Evolutionary conservation across 2,113 vertebrate genomes (phyloP).

Genomic region (Trichomycterus rosablanca): DNA sequence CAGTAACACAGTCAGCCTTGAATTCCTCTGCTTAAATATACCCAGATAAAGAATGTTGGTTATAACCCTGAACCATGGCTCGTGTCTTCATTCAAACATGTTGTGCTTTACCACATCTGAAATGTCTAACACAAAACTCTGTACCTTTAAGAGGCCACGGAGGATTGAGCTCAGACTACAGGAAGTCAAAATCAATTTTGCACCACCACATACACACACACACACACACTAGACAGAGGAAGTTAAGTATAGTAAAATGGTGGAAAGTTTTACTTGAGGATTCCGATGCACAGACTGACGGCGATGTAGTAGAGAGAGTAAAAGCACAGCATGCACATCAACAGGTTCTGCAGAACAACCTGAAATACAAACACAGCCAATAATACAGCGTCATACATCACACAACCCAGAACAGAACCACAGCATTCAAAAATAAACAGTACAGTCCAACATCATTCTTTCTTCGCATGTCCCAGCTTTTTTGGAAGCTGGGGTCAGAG

Average conservation of each 20-base stretch:
- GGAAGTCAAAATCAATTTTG: conserved; percentile 28
- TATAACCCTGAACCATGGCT: too few relatives aligned
- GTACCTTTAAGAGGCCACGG: conserved; percentile 1
- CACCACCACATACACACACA: conserved; percentile 1
- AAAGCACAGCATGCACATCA: conserved; percentile 70
- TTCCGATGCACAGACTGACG: conserved; percentile 68
- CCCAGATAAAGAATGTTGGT: too few relatives aligned
- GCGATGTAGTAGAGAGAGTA: conserved; percentile 71
- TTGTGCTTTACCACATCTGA: too few relatives aligned
- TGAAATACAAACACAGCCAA: conserved; percentile 38
- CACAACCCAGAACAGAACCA: too few relatives aligned
- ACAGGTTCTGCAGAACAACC: conserved; percentile 69
- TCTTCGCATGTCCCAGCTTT: too few relatives aligned
- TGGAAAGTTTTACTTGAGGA: conserved; percentile 61
- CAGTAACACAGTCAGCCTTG: too few relatives aligned
- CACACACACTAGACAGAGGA: conserved; percentile 13
- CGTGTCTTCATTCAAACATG: too few relatives aligned
- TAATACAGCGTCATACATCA: conserved; percentile 1
- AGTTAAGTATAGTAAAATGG: conserved; percentile 4
- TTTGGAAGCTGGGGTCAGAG: too few relatives aligned
- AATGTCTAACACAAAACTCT: background rate
- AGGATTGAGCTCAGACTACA: conserved; percentile 19
- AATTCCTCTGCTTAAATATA: too few relatives aligned
- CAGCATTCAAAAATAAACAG: too few relatives aligned
- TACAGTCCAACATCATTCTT: too few relatives aligned